Base-by-base conservation (phyloP, 2,113 vertebrate genomes). In the Antechinus flavipes region DNA sequence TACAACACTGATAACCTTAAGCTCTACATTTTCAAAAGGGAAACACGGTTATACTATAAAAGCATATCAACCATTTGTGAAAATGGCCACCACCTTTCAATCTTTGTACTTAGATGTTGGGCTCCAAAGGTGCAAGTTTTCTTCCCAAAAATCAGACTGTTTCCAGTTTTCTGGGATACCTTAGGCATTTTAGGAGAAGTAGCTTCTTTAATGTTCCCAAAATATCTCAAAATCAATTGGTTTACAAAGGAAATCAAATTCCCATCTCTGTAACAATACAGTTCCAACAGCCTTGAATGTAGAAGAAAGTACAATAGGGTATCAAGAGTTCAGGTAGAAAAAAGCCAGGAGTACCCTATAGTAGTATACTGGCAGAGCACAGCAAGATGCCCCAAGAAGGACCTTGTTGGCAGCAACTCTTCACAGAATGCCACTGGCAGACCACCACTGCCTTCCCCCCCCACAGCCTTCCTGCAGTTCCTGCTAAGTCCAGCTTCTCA, bases 71-170 rank as follows among this genome's bases (percentile, higher is more conserved):
- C 16, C n/a, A 47, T 25, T 93, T 76, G 10, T 42, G 91, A 94
- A 96, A 92, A 93, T 26, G 12, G 47, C 76, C 76, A 95, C 53
- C 95, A 94, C 22, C 16, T 84, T 94, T 93, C 4, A 23, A 1
- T 24, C 55, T 94, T 93, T 96, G 53, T 91, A 46, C 46, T 93
- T 91, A 11, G 56, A 27, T 50, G 30, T 3, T 30, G 26, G 12
- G 93, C 30, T 94, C 96, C 92, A 54, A 89, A 61, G 96, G 96
- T 95, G 68, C 94, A 0, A 94, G 24, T 47, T 96, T 94, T 95
- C 27, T 93, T 93, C 23, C 90, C 1, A 54, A 30, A 95, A 54
- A 56, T 61, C 9, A 89, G 94, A 93, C 46, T 90, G 0, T 92
- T 93, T 61, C 58, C 94, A 90, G 22, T 54, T 93, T 94, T 93